Evolutionary conservation across 2,888 invertebrate species (phyloP).

Genomic region (Lepas anatifera): DNA sequence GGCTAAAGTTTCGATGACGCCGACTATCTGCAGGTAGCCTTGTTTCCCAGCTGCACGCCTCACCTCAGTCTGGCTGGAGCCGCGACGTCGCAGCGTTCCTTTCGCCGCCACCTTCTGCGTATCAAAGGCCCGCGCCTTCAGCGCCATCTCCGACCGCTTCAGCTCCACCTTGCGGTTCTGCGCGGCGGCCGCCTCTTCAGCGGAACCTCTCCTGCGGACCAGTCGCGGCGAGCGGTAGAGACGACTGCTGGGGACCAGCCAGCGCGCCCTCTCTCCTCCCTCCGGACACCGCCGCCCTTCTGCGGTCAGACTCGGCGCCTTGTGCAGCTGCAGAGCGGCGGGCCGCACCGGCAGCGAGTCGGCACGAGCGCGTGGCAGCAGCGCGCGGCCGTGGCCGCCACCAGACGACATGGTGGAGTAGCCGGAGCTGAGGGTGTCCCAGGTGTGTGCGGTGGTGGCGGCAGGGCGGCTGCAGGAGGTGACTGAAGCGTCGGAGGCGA

Average conservation of each 20-base stretch:
- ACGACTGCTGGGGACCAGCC: slow-evolving; percentile 14
- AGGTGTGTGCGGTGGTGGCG: background rate
- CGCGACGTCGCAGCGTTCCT: slow-evolving; percentile 34
- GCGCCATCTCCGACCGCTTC: slow-evolving; percentile 7
- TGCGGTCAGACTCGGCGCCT: background rate
- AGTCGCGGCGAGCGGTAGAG: slow-evolving; percentile 23
- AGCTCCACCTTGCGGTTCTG: background rate
- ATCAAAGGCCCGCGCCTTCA: slow-evolving; percentile 23
- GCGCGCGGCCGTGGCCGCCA: background rate
- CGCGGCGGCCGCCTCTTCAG: slow-evolving; percentile 18
- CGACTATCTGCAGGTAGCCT: background rate
- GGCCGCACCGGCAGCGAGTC: background rate
- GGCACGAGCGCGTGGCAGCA: too few species aligned
- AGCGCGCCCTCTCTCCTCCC: background rate
- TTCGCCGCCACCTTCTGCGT: slow-evolving; percentile 28
- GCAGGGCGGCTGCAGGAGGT: background rate
- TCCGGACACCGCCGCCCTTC: background rate
- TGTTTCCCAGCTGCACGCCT: slow-evolving; percentile 13
- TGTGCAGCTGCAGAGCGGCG: background rate
- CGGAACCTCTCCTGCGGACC: slow-evolving; percentile 21
- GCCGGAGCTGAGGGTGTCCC: slow-evolving; percentile 11
- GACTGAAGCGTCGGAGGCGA: background rate
- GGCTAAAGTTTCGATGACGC: too few species aligned
- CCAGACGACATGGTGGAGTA: slow-evolving; percentile 11
- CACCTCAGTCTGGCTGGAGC: slow-evolving; percentile 20